Base-by-base conservation (phyloP, 1,140 invertebrate genomes). In the Euschistus heros region DNA sequence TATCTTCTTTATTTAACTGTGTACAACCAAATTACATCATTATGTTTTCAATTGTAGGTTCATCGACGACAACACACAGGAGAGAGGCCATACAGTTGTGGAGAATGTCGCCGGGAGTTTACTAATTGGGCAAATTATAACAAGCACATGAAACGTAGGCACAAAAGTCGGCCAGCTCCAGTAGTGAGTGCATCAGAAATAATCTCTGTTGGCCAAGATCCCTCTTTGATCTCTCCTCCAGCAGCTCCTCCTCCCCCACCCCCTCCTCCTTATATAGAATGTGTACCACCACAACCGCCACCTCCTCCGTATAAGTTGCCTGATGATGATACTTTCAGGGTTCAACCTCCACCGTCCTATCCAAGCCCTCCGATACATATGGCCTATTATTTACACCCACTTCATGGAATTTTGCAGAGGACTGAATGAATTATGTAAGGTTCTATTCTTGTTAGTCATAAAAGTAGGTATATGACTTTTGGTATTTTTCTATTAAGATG, bases 61-160 rank as follows among this genome's bases (percentile, higher is more conserved):
- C 86, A 87, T 73, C 73, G 83, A 54, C 73, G 84, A 30, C 83
- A 84, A 17, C 81, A 84, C 67, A 82, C 81, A 0, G 81, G 81
- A 8, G 81, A 81, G 67, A 72, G 78, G 60, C 81, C 81, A 0
- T 83, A 83, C 70, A 77, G 78, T 0, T 84, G 80, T 73, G 69
- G 78, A 30, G 76, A 79, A 66, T 84, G 82, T 68, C 80, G 84
- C 66, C 81, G 86, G 73, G 83, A 86, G 70, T 87, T 87, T 68
- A 86, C 85, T 2, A 87, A 87, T 74, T 86, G 84, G 84, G 82
- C 86, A 8, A 87, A 87, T 75, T 87, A 85, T 67, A 86, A 86
- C 70, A 87, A 87, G 69, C 86, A 87, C 68, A 86, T 86, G 84
- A 87, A 86, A 75, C 74, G 85, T 24, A 73, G 84, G 46, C 86